Evolutionary conservation across 2,888 invertebrate species (phyloP).

Genomic region (Electrophaes corylata): DNA sequence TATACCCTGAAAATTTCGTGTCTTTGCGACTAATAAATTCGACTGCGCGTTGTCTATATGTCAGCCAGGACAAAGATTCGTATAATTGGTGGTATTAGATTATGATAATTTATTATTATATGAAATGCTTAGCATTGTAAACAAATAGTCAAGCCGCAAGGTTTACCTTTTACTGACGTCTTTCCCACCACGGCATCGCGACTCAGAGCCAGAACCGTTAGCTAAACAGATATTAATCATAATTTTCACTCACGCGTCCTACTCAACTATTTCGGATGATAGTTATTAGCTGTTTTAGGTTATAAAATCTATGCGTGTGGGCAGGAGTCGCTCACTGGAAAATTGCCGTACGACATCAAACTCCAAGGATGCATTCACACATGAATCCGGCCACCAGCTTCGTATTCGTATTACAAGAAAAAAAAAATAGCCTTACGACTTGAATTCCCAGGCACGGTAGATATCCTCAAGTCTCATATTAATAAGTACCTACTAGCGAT

Average conservation of each 20-base stretch:
- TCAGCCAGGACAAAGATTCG: no score
- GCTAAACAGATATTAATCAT: slow-evolving; percentile 83
- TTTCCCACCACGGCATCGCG: slow-evolving; percentile 53
- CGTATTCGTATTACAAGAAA: not conserved
- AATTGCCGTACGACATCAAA: slow-evolving; percentile 77
- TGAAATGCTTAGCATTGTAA: slow-evolving; percentile 11
- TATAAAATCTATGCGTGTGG: slow-evolving; percentile 75
- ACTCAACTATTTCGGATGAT: slow-evolving; percentile 77
- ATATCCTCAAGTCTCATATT: no score
- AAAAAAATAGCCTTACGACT: no score
- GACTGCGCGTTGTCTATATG: no score
- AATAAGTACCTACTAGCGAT: no score
- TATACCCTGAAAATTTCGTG: no score
- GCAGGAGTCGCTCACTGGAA: slow-evolving; percentile 74
- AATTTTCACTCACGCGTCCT: slow-evolving; percentile 80
- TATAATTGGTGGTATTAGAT: no score
- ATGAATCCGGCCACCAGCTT: not conserved
- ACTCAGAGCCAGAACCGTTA: slow-evolving; percentile 64
- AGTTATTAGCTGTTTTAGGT: slow-evolving; percentile 78
- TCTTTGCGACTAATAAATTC: no score
- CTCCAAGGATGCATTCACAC: not conserved
- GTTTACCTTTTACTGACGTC: slow-evolving; percentile 33
- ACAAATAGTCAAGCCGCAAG: slow-evolving; percentile 32
- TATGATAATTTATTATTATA: no score
- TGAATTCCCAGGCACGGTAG: no score